A percentile compares a stretch with the other conserved stretches of the same genome.
Evolutionary conservation across 2,888 invertebrate species (phyloP).

Genomic region (Taenaris catops): DNA sequence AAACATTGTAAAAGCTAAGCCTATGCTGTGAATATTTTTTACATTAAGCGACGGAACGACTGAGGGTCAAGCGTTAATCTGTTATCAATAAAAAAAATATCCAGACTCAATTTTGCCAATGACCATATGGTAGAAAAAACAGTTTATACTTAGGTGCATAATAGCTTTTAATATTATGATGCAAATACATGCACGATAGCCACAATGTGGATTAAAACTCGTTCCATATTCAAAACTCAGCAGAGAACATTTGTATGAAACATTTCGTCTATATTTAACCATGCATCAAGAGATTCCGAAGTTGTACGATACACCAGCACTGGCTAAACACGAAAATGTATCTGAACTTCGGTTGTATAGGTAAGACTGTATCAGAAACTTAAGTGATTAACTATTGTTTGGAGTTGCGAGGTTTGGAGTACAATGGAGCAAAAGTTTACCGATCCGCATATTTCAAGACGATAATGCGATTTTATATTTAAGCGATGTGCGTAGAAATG

Average conservation of each 20-base stretch:
- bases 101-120: too few species aligned
- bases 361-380: slow-evolving; percentile 53
- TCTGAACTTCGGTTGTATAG: slow-evolving; percentile 12
- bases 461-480: slow-evolving; percentile 41
- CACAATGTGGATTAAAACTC: too few species aligned
- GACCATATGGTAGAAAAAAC: too few species aligned
- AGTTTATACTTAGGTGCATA: too few species aligned
- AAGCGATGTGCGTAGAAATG: slow-evolving; percentile 2
- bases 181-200: too few species aligned
- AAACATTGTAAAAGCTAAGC: too few species aligned
- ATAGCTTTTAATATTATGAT: too few species aligned
- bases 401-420: slow-evolving; percentile 31
- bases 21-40: too few species aligned
- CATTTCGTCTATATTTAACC: background rate
- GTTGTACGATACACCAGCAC: slow-evolving; percentile 6
- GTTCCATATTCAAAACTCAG: slow-evolving; percentile 2
- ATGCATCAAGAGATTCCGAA: slow-evolving; percentile 6
- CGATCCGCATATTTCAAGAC: slow-evolving; percentile 52
- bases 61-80: too few species aligned
- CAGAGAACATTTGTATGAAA: slow-evolving; percentile 2
- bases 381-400: slow-evolving; percentile 62
- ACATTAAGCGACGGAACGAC: too few species aligned
- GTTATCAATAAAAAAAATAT: too few species aligned
- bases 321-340: slow-evolving; percentile 10
- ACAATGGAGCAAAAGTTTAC: slow-evolving; percentile 49